Percentiles rank a stretch among this genome's conserved stretches.
phyloP scores from a whole-genome alignment of 2,797 vertebrate genomes.

The Ara ararauna region DNA sequence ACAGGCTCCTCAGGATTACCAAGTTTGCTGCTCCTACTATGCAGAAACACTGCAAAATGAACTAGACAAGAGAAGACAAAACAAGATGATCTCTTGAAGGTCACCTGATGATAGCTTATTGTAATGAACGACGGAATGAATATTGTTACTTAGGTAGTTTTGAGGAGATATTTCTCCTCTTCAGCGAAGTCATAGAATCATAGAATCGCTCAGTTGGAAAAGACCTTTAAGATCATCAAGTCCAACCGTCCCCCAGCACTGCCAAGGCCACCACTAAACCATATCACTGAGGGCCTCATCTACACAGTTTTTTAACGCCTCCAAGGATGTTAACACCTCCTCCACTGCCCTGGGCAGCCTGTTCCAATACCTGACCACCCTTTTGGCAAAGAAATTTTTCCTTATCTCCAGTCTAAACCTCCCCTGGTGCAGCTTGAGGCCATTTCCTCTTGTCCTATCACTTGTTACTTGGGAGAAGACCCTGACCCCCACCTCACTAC shows the following conservation, averaged over 20 bases:
- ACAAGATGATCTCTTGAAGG: not conserved
- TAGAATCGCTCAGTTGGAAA: not conserved
- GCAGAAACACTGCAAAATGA: not conserved
- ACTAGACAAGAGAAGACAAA: not conserved
- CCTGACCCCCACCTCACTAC: not conserved
- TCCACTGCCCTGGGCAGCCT: not conserved
- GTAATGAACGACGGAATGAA: not conserved
- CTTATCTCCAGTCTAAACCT: not conserved
- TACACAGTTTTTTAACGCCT: not conserved
- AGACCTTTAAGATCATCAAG: not conserved
- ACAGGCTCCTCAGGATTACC: not conserved
- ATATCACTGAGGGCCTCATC: not conserved
- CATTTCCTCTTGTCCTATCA: not conserved
- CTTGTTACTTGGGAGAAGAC: not conserved
- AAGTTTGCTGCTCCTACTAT: not conserved
- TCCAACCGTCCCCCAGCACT: not conserved
- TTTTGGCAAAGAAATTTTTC: not conserved
- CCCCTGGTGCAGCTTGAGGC: not conserved
- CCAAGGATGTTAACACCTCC: not conserved
- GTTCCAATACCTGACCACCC: not conserved
- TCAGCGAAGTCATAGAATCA: not conserved
- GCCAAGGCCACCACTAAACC: not conserved
- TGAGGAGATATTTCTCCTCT: not conserved
- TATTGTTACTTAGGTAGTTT: not conserved
- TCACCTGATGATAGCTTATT: not conserved